Evolutionary conservation across 2,113 vertebrate genomes (phyloP).

Genomic region (Crotalus tigris): DNA sequence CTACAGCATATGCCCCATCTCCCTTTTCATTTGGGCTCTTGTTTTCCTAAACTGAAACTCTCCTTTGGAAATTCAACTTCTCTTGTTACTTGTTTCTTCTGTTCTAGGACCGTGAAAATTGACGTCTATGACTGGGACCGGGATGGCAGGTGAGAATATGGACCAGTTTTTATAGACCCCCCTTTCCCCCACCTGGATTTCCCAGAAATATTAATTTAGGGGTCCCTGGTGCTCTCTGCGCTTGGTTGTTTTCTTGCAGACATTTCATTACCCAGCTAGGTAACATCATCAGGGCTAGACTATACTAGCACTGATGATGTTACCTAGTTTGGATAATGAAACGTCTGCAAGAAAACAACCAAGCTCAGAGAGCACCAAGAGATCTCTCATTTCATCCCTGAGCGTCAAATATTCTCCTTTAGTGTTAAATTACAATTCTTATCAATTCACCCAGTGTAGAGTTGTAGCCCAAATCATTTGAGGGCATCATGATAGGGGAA

Average conservation of each 20-base stretch:
- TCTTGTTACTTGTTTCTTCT: neutral
- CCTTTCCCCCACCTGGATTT: neutral
- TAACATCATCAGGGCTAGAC: neutral
- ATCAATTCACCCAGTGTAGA: no score
- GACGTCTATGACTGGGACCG: constrained; percentile 97
- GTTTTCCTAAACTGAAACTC: neutral
- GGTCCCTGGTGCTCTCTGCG: neutral
- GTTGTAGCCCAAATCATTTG: neutral
- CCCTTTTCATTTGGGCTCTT: neutral
- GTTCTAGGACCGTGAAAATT: constrained; percentile 90
- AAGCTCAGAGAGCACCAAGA: neutral
- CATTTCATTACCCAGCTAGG: neutral
- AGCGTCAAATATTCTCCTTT: neutral
- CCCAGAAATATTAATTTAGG: neutral
- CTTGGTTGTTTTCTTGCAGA: neutral
- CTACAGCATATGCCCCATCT: neutral
- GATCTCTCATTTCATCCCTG: neutral
- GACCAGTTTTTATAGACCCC: neutral
- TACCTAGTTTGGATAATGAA: neutral
- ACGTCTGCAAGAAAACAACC: neutral
- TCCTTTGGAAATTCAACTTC: neutral
- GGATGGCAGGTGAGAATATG: constrained; percentile 86
- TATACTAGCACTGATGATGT: neutral
- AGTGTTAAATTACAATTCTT: neutral
- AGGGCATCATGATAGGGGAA: neutral